These are phyloP conservation scores for human DNA, from an alignment of 2,113 vertebrate species.

Conservation along the genomic window DNA sequence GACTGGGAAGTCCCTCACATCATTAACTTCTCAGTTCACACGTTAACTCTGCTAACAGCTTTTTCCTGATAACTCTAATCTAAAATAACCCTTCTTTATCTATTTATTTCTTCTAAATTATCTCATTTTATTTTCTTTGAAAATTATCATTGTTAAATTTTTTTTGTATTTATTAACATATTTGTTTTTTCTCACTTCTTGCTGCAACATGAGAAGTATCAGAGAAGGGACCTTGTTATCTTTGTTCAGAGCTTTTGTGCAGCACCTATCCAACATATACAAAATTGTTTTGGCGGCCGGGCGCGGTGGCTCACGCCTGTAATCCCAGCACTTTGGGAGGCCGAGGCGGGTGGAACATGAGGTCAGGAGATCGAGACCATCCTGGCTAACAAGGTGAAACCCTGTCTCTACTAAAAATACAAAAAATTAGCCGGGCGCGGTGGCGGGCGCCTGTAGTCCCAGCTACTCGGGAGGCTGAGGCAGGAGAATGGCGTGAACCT, in stretches of 20 bases:
- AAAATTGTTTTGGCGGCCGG: neutral
- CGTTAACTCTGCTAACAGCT: neutral
- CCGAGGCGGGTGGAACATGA: no score
- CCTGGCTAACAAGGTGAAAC: no score
- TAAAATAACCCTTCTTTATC: neutral
- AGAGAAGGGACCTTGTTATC: accelerated
- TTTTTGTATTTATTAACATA: neutral
- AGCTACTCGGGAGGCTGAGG: no score
- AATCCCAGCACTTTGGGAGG: no score
- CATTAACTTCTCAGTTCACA: neutral
- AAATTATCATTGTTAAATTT: neutral
- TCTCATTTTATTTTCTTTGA: neutral
- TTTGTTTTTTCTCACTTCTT: neutral
- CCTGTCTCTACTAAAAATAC: no score
- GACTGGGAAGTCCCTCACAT: neutral
- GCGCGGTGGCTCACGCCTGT: no score
- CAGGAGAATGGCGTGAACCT: no score
- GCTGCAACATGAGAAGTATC: neutral
- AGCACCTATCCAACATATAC: neutral
- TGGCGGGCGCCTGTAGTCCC: no score
- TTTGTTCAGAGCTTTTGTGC: neutral
- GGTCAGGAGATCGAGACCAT: no score
- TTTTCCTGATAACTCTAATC: neutral
- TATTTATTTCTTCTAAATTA: neutral
- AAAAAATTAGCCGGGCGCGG: no score